Base-by-base conservation (phyloP, 1,140 invertebrate species). In the Zophobas atratus region DNA sequence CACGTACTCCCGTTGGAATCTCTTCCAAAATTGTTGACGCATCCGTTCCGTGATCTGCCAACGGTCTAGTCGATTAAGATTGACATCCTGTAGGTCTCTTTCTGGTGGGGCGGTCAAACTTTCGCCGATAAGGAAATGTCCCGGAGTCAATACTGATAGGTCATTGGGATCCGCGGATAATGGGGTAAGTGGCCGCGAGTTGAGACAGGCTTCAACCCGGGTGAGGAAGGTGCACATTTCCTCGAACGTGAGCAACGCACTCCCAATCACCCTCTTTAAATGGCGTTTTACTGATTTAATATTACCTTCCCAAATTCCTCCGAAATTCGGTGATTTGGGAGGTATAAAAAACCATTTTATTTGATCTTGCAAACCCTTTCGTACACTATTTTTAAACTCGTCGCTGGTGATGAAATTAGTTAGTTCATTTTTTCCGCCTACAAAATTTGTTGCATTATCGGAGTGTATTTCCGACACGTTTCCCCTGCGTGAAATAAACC, bases 251-350 rank as follows among this genome's bases (percentile, higher is more conserved):
- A 70, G 36, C 20, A 20, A 20, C 20, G 20, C 20, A 20, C 20
- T 20, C 20, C 20, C 20, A 20, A 20, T 20, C 20, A 79, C 67
- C 6, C 74, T 78, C 43, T 81, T 70, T 3, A 87, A 72, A 77
- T 87, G 86, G 41, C 78, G 75, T 76, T 89, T 89, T 1, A 84
- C 78, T 34, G 76, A 79, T 79, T 86, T 86, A 0, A 89, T 83
- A 0, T 79, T 84, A 1, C 84, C 78, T 78, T 89, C 88, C 82
- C 85, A 87, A 46, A 79, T 1, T 1, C 87, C 87, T 34, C 87
- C 87, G 63, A 88, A 86, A 81, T 88, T 84, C 1, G 86, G 85
- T 6, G 86, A 82, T 2, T 56, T n/a, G 39, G 87, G 84, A 0
- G 87, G 85, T 74, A 85, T 85, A 70, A 88, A 87, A 20, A 85